These are phyloP conservation scores for Corythornis leucogaster DNA, from an alignment of 2,797 vertebrate genomes.

Conservation along the genomic window DNA sequence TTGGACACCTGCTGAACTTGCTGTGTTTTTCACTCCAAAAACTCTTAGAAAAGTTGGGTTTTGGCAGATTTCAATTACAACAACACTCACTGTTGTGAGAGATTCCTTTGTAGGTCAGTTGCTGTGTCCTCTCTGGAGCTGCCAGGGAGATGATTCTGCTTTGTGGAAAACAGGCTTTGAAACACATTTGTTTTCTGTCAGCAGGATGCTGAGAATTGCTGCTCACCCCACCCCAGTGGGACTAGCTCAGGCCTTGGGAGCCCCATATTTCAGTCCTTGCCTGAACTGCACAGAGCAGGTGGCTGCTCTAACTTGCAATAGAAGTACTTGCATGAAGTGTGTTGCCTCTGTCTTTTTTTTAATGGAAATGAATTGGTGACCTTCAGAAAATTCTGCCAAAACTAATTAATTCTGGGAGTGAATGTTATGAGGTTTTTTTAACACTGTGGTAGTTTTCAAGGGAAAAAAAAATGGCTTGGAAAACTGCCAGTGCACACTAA, in stretches of 20 bases:
- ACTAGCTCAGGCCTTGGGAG: too few species aligned
- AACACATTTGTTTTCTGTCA: neutral
- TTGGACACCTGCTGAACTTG: neutral
- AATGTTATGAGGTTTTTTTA: accelerated
- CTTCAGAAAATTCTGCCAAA: neutral
- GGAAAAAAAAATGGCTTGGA: neutral
- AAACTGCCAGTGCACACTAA: neutral
- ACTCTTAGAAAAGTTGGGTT: neutral
- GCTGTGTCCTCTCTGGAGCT: neutral
- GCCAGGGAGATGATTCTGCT: neutral
- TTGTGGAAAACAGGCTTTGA: neutral
- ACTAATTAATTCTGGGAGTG: neutral
- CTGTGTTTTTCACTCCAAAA: neutral
- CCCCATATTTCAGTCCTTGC: too few species aligned
- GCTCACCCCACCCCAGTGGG: too few species aligned
- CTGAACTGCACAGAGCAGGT: too few species aligned
- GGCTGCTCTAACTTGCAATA: too few species aligned
- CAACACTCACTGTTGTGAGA: neutral
- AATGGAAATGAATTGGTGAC: neutral
- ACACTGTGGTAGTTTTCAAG: neutral
- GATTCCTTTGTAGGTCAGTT: neutral
- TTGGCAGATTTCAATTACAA: neutral
- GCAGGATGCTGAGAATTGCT: too few species aligned
- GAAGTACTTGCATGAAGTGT: neutral
- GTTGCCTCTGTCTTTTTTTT: neutral